A percentile compares a stretch with the other conserved stretches of the same genome.
phyloP scores from a whole-genome alignment of 1,140 invertebrate genomes.

The Chelonus insularis region DNA sequence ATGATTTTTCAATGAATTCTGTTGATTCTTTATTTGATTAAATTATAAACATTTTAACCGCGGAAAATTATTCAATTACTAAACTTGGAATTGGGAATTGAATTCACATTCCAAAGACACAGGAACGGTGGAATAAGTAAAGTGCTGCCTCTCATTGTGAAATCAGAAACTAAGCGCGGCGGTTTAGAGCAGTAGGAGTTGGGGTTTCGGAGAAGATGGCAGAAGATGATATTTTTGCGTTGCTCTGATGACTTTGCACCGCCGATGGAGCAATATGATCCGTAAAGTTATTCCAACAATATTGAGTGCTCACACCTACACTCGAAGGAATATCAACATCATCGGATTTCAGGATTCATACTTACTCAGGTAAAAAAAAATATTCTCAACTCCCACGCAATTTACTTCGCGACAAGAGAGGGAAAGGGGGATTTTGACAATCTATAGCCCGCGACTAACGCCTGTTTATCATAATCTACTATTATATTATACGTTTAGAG shows the following conservation, averaged over 20 bases:
- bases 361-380: conserved; percentile 16
- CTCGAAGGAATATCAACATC: conserved; percentile 9
- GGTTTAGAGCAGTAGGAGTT: conserved; percentile 7
- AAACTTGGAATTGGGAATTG: too few species aligned
- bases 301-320: conserved; percentile 17
- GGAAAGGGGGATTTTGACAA: conserved; percentile 26
- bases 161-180: neutral
- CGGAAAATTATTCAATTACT: too few species aligned
- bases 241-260: conserved; percentile 30
- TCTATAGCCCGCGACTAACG: conserved; percentile 7
- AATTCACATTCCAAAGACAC: too few species aligned
- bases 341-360: neutral
- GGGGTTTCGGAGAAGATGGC: conserved; percentile 27
- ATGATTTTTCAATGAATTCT: neutral
- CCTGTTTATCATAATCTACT: conserved; percentile 16
- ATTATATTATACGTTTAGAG: neutral
- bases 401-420: neutral
- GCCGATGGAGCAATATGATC: conserved; percentile 30
- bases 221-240: conserved; percentile 32
- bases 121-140: neutral
- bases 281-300: conserved; percentile 23
- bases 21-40: too few species aligned
- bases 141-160: neutral
- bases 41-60: too few species aligned
- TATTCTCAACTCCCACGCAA: conserved; percentile 14